Evolutionary conservation across 2,888 invertebrate species (phyloP).

Genomic region (Drosophila longiperda): DNA sequence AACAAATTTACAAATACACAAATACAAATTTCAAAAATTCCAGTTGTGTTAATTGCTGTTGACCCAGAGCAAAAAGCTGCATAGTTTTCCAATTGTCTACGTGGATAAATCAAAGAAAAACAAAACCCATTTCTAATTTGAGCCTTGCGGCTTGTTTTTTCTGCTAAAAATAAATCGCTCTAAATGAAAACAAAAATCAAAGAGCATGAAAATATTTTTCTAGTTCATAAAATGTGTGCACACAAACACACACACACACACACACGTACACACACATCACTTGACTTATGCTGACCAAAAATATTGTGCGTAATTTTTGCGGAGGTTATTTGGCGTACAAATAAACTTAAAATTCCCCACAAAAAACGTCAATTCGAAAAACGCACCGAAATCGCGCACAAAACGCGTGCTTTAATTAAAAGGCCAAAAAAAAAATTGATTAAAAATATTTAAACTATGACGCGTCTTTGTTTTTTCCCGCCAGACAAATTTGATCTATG

Average conservation of each 20-base stretch:
- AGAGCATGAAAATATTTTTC: conserved; percentile 53
- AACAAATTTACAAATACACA: background rate
- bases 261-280: conserved; percentile 10
- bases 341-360: conserved; percentile 36
- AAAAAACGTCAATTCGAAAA: conserved; percentile 56
- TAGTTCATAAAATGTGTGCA: conserved; percentile 51
- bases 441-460: conserved; percentile 43
- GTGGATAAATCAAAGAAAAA: conserved; percentile 25
- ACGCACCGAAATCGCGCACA: conserved; percentile 21
- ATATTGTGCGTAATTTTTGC: conserved; percentile 49
- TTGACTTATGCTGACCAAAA: conserved; percentile 35
- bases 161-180: conserved; percentile 56
- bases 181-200: conserved; percentile 31
- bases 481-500: conserved; percentile 32
- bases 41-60: conserved; percentile 26
- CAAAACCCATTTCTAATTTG: conserved; percentile 57
- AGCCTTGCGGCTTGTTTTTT: conserved; percentile 38
- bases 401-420: conserved; percentile 49
- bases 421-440: conserved; percentile 5
- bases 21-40: conserved; percentile 14
- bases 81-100: conserved; percentile 26
- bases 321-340: conserved; percentile 47
- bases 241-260: conserved; percentile 13
- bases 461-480: conserved; percentile 52
- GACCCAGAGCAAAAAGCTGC: background rate